Percentiles rank a stretch among this genome's conserved stretches.
Conservation (phyloP, 2,113 vertebrate species). For the Pangasianodon gigas region DNA sequence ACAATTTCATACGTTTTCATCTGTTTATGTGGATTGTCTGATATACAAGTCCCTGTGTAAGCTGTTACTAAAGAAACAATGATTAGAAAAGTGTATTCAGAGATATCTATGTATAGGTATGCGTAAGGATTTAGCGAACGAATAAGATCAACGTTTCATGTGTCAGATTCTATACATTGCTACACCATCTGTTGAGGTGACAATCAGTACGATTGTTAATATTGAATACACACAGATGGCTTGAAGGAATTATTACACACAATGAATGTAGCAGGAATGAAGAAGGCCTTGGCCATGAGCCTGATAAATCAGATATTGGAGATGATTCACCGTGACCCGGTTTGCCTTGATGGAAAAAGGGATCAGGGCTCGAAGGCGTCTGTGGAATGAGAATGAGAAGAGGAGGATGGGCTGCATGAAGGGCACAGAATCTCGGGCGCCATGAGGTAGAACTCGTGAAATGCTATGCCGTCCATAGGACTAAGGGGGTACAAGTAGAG, state of each 20-base stretch:
- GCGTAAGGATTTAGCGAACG: neutral
- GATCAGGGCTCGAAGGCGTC: constrained; percentile 2
- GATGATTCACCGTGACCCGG: constrained; percentile 28
- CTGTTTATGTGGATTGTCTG: neutral
- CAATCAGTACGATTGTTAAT: neutral
- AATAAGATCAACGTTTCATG: neutral
- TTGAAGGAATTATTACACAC: neutral
- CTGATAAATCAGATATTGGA: constrained; percentile 49
- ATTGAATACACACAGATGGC: constrained; percentile 18
- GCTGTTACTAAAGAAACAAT: neutral
- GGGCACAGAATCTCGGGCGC: constrained; percentile 82
- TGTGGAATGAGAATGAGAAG: constrained; percentile 62
- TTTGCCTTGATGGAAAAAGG: neutral
- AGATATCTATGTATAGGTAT: too few species aligned
- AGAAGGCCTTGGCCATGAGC: constrained; percentile 15
- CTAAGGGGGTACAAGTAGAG: constrained; percentile 67
- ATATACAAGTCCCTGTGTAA: neutral
- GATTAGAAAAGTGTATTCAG: neutral
- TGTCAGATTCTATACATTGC: neutral
- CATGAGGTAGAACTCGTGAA: constrained; percentile 82
- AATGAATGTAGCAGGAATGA: constrained; percentile 7
- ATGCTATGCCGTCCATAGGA: constrained; percentile 75
- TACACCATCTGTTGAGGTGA: neutral
- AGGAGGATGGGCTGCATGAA: constrained; percentile 75
- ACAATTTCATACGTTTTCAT: too few species aligned